Evolutionary conservation across 2,888 invertebrate genomes (phyloP).

Genomic region (Chrysolina americana): DNA sequence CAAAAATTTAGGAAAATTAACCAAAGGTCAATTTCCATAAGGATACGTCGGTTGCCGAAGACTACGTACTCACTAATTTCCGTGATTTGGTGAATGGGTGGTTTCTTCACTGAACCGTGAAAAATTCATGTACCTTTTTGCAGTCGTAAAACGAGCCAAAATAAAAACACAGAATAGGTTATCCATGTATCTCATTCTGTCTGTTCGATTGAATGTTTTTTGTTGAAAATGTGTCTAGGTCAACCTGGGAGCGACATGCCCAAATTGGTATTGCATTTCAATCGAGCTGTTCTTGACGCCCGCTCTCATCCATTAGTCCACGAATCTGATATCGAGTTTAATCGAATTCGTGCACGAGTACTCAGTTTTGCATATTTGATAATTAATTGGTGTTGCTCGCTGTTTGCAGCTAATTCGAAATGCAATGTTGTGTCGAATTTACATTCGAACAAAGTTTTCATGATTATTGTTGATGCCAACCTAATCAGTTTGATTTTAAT

Average conservation of each 20-base stretch:
- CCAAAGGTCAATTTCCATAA: too few species aligned
- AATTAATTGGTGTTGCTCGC: slow-evolving; percentile 11
- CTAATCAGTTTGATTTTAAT: not conserved
- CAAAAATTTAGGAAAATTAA: too few species aligned
- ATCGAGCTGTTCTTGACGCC: slow-evolving; percentile 4
- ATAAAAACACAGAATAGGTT: too few species aligned
- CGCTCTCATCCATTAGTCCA: slow-evolving; percentile 10
- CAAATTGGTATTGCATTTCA: slow-evolving; percentile 1
- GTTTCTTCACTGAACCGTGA: too few species aligned
- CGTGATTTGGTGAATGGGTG: too few species aligned
- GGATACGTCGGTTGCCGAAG: too few species aligned
- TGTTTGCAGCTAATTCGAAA: slow-evolving; percentile 4
- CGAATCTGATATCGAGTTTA: slow-evolving; percentile 19
- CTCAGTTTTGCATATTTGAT: slow-evolving; percentile 18
- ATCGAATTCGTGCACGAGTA: slow-evolving; percentile 18
- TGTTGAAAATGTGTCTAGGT: too few species aligned
- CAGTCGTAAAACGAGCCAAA: too few species aligned
- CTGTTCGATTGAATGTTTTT: too few species aligned
- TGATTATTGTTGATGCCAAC: not conserved
- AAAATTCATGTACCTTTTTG: too few species aligned
- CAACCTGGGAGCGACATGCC: too few species aligned
- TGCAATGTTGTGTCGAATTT: not conserved
- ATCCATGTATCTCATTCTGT: too few species aligned
- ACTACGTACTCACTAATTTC: not conserved
- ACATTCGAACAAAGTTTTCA: not conserved